These are phyloP conservation scores for Montipora foliosa DNA, from an alignment of 64 coral and sea anemone genomes.

Conservation along the genomic window DNA sequence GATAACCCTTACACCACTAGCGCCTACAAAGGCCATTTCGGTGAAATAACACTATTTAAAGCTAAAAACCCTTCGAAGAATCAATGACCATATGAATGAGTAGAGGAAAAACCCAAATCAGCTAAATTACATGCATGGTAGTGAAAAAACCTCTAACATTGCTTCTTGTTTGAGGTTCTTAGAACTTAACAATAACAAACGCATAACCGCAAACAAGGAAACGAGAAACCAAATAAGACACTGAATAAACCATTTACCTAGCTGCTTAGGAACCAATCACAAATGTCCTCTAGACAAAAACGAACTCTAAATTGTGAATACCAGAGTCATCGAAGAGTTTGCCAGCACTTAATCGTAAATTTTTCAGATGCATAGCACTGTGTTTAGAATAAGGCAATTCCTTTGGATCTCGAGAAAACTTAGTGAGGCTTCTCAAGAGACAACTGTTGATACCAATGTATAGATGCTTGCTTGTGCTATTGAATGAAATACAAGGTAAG, in stretches of 20 bases:
- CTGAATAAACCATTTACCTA: background rate
- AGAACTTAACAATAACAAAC: background rate
- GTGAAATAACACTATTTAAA: fast-evolving
- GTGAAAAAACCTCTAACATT: too few relatives aligned
- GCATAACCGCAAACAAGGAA: background rate
- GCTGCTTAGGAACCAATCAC: background rate
- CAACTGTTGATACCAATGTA: too few relatives aligned
- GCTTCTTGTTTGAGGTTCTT: background rate
- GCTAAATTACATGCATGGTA: too few relatives aligned
- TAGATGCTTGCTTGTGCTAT: too few relatives aligned
- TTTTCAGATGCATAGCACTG: background rate
- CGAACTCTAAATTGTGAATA: slow-evolving; percentile 26
- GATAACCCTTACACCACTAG: slow-evolving; percentile 97
- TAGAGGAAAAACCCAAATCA: too few relatives aligned
- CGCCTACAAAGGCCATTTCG: background rate
- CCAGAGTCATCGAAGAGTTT: slow-evolving; percentile 27
- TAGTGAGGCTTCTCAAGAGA: too few relatives aligned
- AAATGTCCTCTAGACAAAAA: background rate
- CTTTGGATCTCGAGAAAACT: too few relatives aligned
- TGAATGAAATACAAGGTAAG: too few relatives aligned
- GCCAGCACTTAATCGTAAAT: background rate
- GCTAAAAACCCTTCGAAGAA: background rate
- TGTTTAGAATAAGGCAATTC: background rate
- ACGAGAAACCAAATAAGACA: background rate
- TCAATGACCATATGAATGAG: too few relatives aligned